Evolutionary conservation across 2,888 invertebrate genomes (phyloP), one percentile per base, ranked within the genome.

Genomic region (Sericinus montela): DNA sequence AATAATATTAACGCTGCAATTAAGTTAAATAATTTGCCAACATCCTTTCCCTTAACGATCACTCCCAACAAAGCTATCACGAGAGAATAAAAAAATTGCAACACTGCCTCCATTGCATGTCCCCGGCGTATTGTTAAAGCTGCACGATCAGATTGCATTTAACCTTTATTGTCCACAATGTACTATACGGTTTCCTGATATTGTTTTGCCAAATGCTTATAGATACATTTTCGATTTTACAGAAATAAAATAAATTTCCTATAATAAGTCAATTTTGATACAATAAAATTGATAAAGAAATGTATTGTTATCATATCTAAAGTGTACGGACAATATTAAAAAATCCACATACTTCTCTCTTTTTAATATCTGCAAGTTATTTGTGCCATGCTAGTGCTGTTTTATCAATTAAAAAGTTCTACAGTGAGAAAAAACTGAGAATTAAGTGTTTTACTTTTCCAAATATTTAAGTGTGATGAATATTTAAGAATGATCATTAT

Each of bases 71-170:
- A 49, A 38, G 39, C 34, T 49, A 58, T 57, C 54, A 48, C 56
- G 54, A 55, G 48, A 48, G 54, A 50, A 59, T 52, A 39, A 49
- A 49, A 62, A 62, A 60, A 54, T 60, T 53, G 51, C 56, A 59
- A 51, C 56, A 52, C 47, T 51, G 59, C 54, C 58, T 54, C 57
- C 56, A 60, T 63, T 56, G 56, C 57, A 55, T 55, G 52, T 72
- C 74, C 70, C 76, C 51, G 54, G 69, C 65, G 80, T 67, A 75
- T 75, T 76, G 76, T 78, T 68, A 67, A 67, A 56, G 52, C 54
- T 59, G 65, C 60, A 62, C 71, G 69, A 78, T 78, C 76, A 72
- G 75, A 79, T 79, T 74, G 76, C 69, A 73, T 69, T 74, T 74
- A 72, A 75, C 74, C 75, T 76, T 74, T 71, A 69, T 72, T 69